Evolutionary conservation across 2,113 vertebrate species (phyloP).

Genomic region (Aegithalos caudatus): DNA sequence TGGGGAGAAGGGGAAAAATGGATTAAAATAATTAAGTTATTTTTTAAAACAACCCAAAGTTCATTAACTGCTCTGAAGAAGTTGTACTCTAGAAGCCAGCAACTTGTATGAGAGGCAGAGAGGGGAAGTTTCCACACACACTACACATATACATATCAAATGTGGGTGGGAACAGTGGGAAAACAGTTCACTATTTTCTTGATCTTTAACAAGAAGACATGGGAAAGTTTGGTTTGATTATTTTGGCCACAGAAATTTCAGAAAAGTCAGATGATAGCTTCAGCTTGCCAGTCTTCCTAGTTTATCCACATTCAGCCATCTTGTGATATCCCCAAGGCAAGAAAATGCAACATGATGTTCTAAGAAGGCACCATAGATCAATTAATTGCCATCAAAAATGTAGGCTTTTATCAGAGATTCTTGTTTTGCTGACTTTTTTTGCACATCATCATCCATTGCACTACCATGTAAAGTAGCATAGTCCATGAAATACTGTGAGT

Average conservation of each 20-base stretch:
- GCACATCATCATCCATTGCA: neutral
- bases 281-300: neutral
- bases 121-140: neutral
- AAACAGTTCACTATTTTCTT: neutral
- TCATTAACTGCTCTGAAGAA: neutral
- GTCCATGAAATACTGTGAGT: neutral
- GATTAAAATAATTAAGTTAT: neutral
- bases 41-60: neutral
- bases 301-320: neutral
- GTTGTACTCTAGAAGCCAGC: neutral
- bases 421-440: neutral
- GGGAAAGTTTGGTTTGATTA: neutral
- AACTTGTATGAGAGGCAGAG: neutral
- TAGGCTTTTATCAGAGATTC: neutral
- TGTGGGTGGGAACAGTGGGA: neutral
- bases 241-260: neutral
- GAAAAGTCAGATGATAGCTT: neutral
- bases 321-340: neutral
- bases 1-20: neutral
- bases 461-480: neutral
- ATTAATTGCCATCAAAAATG: neutral
- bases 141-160: neutral
- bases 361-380: neutral
- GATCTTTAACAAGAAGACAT: neutral
- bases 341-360: rapidly evolving